Evolutionary conservation across 2,888 invertebrate species (phyloP), one percentile per base, ranked within the genome.

Genomic region (Argyresthia albistria): DNA sequence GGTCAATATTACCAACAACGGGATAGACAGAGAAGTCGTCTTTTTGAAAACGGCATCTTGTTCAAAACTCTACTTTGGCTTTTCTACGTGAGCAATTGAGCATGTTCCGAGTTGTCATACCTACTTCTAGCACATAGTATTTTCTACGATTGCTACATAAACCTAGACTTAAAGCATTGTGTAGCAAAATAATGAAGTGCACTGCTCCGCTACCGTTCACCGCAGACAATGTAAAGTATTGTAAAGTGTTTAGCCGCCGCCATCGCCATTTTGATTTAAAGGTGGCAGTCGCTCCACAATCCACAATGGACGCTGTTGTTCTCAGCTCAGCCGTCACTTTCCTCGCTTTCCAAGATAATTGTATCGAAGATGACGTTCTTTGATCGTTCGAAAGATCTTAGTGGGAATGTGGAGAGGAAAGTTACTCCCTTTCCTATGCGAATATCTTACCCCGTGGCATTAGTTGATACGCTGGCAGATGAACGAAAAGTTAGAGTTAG

Each of bases 151-250:
- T 25, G 25, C 25, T 25, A 25, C 25, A 25, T 6, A 25, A n/a
- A 4, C 25, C 6, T 25, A 25, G 25, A 2, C 25, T 25, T n/a
- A n/a, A 25, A 60, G 64, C 66, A 71, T 75, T 75, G 75, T 73
- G 63, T 66, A 65, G 64, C 57, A 60, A 68, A 72, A 73, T 70
- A 70, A 43, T 11, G 16, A 65, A 72, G 64, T 66, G 67, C 67
- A 73, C 74, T 70, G 73, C 72, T 59, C 63, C 43, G 15, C 16
- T 9, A n/a, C 15, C 50, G 16, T 39, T 50, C 50, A 50, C 50
- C 16, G 11, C 16, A 35, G 66, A 73, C 69, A 73, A 71, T 70
- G 65, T 59, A 45, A 50, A 54, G 43, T 58, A 25, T 25, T 25
- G 25, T 25, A 25, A 25, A 25, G 25, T 25, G 55, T 63, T 67